Conservation (phyloP, 2,797 vertebrate genomes). For the Argentina silus region DNA sequence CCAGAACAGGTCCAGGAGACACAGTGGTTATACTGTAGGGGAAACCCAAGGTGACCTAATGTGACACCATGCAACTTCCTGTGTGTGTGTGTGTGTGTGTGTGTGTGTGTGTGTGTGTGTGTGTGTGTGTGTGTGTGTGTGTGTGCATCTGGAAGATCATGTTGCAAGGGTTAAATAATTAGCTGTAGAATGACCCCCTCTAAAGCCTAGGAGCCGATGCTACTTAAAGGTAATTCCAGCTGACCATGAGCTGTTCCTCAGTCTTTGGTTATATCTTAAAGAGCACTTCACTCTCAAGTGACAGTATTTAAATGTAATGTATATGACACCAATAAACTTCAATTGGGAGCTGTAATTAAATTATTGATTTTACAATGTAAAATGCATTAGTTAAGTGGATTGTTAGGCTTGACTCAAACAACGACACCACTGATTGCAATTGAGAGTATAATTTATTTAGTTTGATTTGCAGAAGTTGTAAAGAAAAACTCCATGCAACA, state of each 20-base stretch:
- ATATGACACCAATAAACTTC: not conserved
- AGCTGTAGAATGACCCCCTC: constrained; percentile 36
- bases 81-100: constrained; percentile 8
- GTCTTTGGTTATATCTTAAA: not conserved
- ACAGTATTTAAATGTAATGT: not conserved
- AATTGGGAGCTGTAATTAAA: not conserved
- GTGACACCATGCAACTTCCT: constrained; percentile 34
- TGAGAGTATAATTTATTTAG: too few relatives aligned
- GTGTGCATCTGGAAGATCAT: constrained; percentile 33
- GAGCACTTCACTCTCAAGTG: constrained; percentile 1
- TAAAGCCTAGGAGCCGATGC: constrained; percentile 27
- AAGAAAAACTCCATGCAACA: too few relatives aligned
- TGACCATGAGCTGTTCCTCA: constrained; percentile 38
- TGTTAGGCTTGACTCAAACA: not conserved
- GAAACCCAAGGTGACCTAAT: constrained; percentile 26
- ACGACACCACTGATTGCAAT: not conserved
- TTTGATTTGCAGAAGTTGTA: too few relatives aligned
- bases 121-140: constrained; percentile 17
- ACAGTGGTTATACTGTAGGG: too few relatives aligned
- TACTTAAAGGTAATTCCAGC: not conserved
- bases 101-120: constrained; percentile 13
- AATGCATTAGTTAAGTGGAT: not conserved
- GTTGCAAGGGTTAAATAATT: constrained; percentile 55
- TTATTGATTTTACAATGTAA: not conserved
- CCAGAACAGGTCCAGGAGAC: too few relatives aligned